A percentile compares a stretch with the other conserved stretches of the same genome.
These are phyloP conservation scores for Drosophila persimilis DNA, from an alignment of 1,140 invertebrate genomes.

Conservation along the genomic window DNA sequence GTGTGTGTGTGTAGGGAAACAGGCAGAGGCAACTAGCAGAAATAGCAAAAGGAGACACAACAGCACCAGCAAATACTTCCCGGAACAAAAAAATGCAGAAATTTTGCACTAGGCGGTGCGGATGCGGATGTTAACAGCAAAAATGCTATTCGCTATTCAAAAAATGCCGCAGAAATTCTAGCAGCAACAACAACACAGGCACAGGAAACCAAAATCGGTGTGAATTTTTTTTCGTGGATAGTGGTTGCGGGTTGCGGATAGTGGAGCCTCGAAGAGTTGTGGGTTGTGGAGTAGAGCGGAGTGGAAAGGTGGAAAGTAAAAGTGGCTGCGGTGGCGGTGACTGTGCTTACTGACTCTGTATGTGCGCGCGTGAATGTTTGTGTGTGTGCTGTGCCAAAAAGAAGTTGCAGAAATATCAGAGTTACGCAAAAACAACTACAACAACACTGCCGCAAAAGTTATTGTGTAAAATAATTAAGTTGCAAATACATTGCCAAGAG, in stretches of 20 bases:
- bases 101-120: no score
- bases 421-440: constrained; percentile 62
- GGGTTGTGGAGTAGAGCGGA: background rate
- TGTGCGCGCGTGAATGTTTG: constrained; percentile 48
- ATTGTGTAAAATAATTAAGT: constrained; percentile 55
- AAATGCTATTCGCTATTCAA: no score
- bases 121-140: no score
- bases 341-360: constrained; percentile 35
- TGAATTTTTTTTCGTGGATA: no score
- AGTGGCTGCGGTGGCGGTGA: constrained; percentile 49
- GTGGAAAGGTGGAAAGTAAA: constrained; percentile 61
- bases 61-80: no score
- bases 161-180: no score
- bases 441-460: constrained; percentile 29
- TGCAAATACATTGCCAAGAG: constrained; percentile 21
- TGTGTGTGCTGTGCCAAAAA: constrained; percentile 57
- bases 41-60: no score
- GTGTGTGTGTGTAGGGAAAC: no score
- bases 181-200: no score
- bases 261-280: background rate
- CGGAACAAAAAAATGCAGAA: no score
- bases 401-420: constrained; percentile 72
- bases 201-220: no score
- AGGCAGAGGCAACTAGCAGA: no score
- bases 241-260: constrained; percentile 1